Conservation (phyloP, 2,888 invertebrate genomes). For the Boloria euphrosyne region DNA sequence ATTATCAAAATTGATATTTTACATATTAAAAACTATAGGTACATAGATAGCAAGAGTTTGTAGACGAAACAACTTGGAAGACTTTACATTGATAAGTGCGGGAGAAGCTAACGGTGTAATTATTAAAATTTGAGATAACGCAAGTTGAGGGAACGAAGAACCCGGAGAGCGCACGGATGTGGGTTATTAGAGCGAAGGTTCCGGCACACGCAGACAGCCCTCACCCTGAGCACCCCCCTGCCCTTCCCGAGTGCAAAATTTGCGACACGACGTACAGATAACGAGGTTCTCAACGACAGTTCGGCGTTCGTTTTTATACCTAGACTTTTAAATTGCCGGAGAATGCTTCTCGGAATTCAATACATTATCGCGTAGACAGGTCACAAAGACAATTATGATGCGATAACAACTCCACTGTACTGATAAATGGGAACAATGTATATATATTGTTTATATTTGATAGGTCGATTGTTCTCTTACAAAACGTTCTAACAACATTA, state of each 20-base stretch:
- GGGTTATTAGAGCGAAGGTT: constrained; percentile 72
- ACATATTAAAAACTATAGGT: constrained; percentile 26
- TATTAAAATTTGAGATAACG: constrained; percentile 39
- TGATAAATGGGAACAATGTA: constrained; percentile 44
- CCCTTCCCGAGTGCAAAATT: constrained; percentile 45
- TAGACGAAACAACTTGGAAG: constrained; percentile 32
- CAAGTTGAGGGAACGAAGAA: constrained; percentile 39
- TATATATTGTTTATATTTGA: constrained; percentile 23
- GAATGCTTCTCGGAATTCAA: constrained; percentile 61
- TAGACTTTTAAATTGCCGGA: constrained; percentile 53
- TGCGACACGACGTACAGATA: constrained; percentile 44
- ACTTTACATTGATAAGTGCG: constrained; percentile 38
- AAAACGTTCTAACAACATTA: not conserved
- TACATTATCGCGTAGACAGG: constrained; percentile 61
- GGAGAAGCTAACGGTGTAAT: constrained; percentile 42
- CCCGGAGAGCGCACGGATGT: constrained; percentile 56
- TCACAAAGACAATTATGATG: constrained; percentile 63
- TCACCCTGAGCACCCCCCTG: constrained; percentile 51
- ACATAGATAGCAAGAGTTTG: constrained; percentile 21
- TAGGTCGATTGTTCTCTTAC: not conserved
- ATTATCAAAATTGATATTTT: constrained; percentile 27
- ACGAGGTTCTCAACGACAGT: constrained; percentile 22
- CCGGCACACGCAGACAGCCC: constrained; percentile 50
- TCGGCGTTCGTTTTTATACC: constrained; percentile 35
- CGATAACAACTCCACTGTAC: constrained; percentile 51